These are phyloP conservation scores for Clarias gariepinus DNA, from an alignment of 2,113 vertebrate genomes.

Conservation along the genomic window DNA sequence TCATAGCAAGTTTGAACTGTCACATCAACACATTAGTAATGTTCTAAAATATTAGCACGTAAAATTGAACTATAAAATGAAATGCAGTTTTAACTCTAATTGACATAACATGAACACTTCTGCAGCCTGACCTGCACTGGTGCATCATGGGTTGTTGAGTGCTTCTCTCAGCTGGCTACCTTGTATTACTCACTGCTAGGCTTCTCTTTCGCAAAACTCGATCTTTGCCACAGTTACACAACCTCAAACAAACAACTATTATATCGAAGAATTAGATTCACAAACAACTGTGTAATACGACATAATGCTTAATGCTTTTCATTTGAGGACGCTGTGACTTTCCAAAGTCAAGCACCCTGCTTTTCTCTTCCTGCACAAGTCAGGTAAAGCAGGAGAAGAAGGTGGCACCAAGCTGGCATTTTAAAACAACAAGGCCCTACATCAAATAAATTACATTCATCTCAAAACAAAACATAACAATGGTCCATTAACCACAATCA, in stretches of 20 bases:
- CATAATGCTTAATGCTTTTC: conserved; percentile 4
- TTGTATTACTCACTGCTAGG: conserved; percentile 22
- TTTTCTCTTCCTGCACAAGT: conserved; percentile 13
- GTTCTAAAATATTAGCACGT: conserved; percentile 60
- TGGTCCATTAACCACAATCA: conserved; percentile 51
- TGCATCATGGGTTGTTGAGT: conserved; percentile 50
- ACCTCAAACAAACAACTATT: conserved; percentile 32
- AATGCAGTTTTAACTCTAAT: conserved; percentile 45
- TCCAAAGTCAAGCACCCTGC: conserved; percentile 12
- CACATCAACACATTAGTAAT: conserved; percentile 61
- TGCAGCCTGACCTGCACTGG: conserved; percentile 56
- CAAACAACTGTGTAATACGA: conserved; percentile 27
- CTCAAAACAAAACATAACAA: conserved; percentile 64
- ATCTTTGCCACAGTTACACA: conserved; percentile 25
- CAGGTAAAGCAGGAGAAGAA: conserved; percentile 15
- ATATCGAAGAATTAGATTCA: conserved; percentile 32
- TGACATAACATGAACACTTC: conserved; percentile 57
- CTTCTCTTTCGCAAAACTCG: conserved; percentile 18
- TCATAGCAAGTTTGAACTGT: conserved; percentile 63
- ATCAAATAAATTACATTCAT: conserved; percentile 74
- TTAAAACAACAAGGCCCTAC: conserved; percentile 59
- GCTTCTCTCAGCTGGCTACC: conserved; percentile 17
- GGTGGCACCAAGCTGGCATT: conserved; percentile 31
- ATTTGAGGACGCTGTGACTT: conserved; percentile 7
- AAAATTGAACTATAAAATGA: conserved; percentile 54